Percentiles rank a stretch among this genome's conserved stretches.
These are phyloP conservation scores for Luffia ferchaultella DNA, from an alignment of 2,888 invertebrate genomes.

Conservation along the genomic window DNA sequence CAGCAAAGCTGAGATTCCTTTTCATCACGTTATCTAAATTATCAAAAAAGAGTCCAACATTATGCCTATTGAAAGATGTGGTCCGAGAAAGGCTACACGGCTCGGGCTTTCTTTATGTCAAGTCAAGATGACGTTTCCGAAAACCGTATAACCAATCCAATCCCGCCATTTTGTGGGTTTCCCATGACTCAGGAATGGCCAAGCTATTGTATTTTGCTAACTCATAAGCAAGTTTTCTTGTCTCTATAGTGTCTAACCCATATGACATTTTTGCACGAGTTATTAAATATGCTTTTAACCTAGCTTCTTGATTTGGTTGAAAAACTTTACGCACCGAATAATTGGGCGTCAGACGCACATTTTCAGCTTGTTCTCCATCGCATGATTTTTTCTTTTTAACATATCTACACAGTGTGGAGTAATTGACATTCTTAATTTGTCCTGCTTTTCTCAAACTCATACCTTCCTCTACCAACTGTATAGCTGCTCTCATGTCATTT, in stretches of 20 bases:
- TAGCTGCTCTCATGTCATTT: no score
- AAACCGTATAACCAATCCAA: constrained; percentile 9
- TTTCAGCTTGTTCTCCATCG: background rate
- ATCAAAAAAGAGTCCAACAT: constrained; percentile 18
- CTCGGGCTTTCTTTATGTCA: constrained; percentile 18
- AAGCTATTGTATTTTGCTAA: constrained; percentile 9
- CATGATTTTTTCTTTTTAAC: constrained; percentile 7
- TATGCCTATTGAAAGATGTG: constrained; percentile 16
- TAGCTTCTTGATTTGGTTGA: constrained; percentile 11
- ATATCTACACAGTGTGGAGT: no score
- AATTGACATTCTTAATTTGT: no score
- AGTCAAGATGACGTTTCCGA: constrained; percentile 13
- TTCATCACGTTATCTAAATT: constrained; percentile 19
- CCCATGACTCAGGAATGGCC: background rate
- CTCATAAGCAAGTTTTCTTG: constrained; percentile 13
- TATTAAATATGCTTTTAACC: constrained; percentile 9
- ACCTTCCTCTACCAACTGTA: no score
- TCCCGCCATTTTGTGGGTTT: constrained; percentile 8
- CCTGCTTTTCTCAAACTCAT: no score
- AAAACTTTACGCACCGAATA: constrained; percentile 16
- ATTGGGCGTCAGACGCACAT: constrained; percentile 8
- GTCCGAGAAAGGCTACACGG: constrained; percentile 16
- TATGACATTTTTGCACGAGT: constrained; percentile 14
- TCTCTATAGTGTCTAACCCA: constrained; percentile 12
- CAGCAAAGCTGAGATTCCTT: constrained; percentile 11